Conservation (phyloP, 2,888 invertebrate genomes). For the Spodoptera picta region DNA sequence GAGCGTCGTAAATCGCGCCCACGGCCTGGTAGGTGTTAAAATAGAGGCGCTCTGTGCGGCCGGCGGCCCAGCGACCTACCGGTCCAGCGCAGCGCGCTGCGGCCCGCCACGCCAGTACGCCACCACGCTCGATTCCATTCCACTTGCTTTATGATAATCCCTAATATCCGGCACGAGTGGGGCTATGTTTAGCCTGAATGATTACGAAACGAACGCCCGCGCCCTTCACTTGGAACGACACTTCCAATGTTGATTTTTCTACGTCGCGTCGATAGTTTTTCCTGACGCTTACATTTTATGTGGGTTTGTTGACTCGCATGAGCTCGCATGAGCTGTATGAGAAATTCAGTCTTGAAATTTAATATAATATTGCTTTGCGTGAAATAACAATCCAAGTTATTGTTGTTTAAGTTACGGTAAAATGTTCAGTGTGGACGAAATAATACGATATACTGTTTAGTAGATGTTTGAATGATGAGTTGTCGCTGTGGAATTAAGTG, state of each 20-base stretch:
- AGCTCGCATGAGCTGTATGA: slow-evolving; percentile 24
- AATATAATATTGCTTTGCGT: slow-evolving; percentile 2
- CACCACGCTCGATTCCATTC: slow-evolving; percentile 76
- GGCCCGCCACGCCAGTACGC: slow-evolving; percentile 63
- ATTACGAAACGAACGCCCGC: slow-evolving; percentile 67
- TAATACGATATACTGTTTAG: too few species aligned
- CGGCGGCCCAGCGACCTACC: slow-evolving; percentile 74
- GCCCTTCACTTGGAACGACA: slow-evolving; percentile 56
- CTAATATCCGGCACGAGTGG: slow-evolving; percentile 84
- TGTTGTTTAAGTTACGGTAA: not conserved
- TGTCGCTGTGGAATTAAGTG: slow-evolving; percentile 6
- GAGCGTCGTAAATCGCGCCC: slow-evolving; percentile 83
- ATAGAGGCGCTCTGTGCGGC: slow-evolving; percentile 86
- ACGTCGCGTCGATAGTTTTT: slow-evolving; percentile 53
- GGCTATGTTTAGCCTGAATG: slow-evolving; percentile 77
- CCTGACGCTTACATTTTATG: slow-evolving; percentile 45
- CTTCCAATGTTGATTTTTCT: slow-evolving; percentile 55
- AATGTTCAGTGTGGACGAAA: not conserved
- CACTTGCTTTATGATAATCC: slow-evolving; percentile 88
- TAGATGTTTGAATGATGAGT: slow-evolving; percentile 3
- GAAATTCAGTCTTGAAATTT: slow-evolving; percentile 8
- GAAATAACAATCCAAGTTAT: slow-evolving; percentile 11
- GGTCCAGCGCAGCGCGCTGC: slow-evolving; percentile 35
- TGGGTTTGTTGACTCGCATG: slow-evolving; percentile 37
- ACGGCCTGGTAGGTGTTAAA: slow-evolving; percentile 85